Percentiles rank a stretch among this genome's conserved stretches.
Evolutionary conservation across 2,797 vertebrate genomes (phyloP).

Genomic region (Myotis vivesi): DNA sequence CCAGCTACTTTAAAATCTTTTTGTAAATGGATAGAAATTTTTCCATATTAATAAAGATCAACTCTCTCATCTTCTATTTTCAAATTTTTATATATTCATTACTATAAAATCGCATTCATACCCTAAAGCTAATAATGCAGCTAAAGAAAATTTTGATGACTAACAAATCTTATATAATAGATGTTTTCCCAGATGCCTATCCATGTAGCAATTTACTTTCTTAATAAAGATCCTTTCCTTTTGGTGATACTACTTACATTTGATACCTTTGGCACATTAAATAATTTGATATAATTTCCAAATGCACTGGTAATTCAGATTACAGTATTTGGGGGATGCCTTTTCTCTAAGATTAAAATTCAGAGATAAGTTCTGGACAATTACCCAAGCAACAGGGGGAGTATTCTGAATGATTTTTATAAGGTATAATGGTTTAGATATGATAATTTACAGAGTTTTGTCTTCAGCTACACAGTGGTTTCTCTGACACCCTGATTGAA

Average conservation of each 20-base stretch:
- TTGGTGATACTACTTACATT: constrained; percentile 43
- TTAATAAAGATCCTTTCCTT: constrained; percentile 49
- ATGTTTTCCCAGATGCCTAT: constrained; percentile 47
- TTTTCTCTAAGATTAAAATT: constrained; percentile 50
- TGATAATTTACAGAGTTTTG: constrained; percentile 45
- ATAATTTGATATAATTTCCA: constrained; percentile 55
- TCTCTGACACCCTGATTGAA: constrained; percentile 18
- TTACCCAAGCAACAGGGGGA: not conserved
- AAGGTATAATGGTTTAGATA: constrained; percentile 4
- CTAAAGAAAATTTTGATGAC: constrained; percentile 45
- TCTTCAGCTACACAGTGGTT: not conserved
- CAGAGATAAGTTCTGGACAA: constrained; percentile 21
- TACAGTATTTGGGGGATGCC: not conserved
- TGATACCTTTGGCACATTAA: constrained; percentile 23
- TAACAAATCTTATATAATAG: constrained; percentile 45
- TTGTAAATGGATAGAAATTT: constrained; percentile 49
- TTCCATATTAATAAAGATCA: constrained; percentile 60
- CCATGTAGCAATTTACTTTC: constrained; percentile 51
- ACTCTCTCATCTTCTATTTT: constrained; percentile 41
- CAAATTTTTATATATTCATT: constrained; percentile 60
- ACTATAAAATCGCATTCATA: constrained; percentile 20
- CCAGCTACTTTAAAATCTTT: constrained; percentile 44
- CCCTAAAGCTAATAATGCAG: constrained; percentile 25
- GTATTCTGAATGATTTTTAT: constrained; percentile 23
- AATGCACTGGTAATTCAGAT: constrained; percentile 20